These are phyloP conservation scores for Erpetoichthys calabaricus DNA, from an alignment of 2,797 vertebrate species.

Conservation along the genomic window DNA sequence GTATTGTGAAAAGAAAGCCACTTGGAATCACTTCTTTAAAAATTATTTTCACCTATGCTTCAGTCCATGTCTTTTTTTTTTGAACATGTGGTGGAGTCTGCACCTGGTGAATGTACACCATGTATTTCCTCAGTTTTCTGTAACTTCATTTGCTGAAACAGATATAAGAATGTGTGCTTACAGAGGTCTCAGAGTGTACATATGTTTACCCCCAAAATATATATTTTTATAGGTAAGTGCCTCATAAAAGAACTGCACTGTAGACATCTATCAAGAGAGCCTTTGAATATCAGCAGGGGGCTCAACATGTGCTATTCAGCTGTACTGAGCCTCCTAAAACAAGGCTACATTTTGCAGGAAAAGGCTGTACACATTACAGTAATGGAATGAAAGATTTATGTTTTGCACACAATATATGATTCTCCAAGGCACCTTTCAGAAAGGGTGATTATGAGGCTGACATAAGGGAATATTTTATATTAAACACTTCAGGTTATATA, in stretches of 20 bases:
- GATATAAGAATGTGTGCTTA: too few species aligned
- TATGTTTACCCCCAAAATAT: conserved; percentile 32
- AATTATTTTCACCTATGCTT: too few species aligned
- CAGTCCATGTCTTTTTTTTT: too few species aligned
- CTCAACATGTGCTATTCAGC: conserved; percentile 70
- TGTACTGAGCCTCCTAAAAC: conserved; percentile 35
- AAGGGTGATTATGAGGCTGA: conserved; percentile 61
- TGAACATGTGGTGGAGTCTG: too few species aligned
- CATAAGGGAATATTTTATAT: conserved; percentile 51
- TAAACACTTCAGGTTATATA: conserved; percentile 51
- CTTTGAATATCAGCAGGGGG: conserved; percentile 46
- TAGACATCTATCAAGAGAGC: conserved; percentile 56
- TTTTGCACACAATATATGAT: conserved; percentile 33
- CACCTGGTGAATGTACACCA: too few species aligned
- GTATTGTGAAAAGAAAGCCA: too few species aligned
- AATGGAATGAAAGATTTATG: conserved; percentile 67
- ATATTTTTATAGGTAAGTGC: conserved; percentile 44
- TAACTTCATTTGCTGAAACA: too few species aligned
- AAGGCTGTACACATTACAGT: conserved; percentile 47
- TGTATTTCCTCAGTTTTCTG: too few species aligned
- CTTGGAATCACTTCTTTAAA: too few species aligned
- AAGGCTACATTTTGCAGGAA: conserved; percentile 31
- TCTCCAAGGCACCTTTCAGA: conserved; percentile 47
- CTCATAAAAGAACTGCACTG: conserved; percentile 51
- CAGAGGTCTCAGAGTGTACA: conserved; percentile 13